These are phyloP conservation scores for Tympanuchus pallidicinctus DNA, from an alignment of 2,113 vertebrate genomes.

Conservation along the genomic window DNA sequence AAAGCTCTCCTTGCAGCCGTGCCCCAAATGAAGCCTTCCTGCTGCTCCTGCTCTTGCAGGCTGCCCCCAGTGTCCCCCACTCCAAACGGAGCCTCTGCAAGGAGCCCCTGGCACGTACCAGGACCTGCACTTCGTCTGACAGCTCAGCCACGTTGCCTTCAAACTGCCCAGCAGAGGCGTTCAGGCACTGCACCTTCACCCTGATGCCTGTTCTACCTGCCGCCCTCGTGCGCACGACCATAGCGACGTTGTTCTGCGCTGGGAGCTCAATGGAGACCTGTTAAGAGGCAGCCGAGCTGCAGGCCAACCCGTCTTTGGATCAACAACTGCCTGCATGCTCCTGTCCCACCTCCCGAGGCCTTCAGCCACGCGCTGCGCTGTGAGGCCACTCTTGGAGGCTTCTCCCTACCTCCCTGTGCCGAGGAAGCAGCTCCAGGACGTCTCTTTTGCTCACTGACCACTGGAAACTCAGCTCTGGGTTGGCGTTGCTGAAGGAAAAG, in stretches of 20 bases:
- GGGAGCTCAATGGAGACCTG: constrained; percentile 70
- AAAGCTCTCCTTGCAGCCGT: background rate
- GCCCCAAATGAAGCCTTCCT: background rate
- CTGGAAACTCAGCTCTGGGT: constrained; percentile 70
- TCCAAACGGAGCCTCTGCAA: background rate
- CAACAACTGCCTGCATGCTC: background rate
- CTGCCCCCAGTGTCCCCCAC: background rate
- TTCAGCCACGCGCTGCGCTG: no score
- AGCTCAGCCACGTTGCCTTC: constrained; percentile 59
- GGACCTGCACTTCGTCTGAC: constrained; percentile 78
- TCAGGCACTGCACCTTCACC: constrained; percentile 68
- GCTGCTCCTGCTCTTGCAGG: no score
- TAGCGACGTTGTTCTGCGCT: constrained; percentile 73
- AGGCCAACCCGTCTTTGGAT: background rate
- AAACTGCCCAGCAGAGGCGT: constrained; percentile 58
- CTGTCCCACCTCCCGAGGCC: no score
- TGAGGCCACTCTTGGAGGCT: background rate
- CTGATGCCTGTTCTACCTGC: constrained; percentile 72
- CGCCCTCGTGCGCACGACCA: constrained; percentile 70
- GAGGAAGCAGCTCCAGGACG: constrained; percentile 71
- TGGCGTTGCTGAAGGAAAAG: constrained; percentile 76
- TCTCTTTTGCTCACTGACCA: constrained; percentile 79
- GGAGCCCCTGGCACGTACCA: constrained; percentile 53
- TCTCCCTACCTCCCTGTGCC: constrained; percentile 69
- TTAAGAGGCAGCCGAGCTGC: background rate